These are phyloP conservation scores for Myotis findleyi DNA, from an alignment of 2,797 vertebrate species.

Conservation along the genomic window DNA sequence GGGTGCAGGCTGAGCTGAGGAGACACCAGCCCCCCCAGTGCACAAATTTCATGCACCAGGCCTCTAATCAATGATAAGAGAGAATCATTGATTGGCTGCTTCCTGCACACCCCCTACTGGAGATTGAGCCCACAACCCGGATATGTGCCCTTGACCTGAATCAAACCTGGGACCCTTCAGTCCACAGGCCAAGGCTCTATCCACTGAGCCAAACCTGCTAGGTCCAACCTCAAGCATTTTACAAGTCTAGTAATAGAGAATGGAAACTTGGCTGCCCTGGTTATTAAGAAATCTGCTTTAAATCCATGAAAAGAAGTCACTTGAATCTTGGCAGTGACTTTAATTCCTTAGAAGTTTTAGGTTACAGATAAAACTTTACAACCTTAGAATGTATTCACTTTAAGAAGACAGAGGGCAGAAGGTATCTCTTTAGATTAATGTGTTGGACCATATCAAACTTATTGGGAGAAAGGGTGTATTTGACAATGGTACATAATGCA, in stretches of 20 bases:
- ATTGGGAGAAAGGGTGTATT: background rate
- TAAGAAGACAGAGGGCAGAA: conserved; percentile 37
- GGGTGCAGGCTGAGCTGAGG: too few relatives aligned
- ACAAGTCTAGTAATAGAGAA: background rate
- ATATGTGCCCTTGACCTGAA: too few relatives aligned
- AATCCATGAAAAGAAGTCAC: conserved; percentile 43
- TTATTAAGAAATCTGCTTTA: conserved; percentile 40
- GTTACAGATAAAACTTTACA: conserved; percentile 68
- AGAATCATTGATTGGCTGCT: too few relatives aligned
- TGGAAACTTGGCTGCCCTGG: background rate
- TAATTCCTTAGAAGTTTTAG: conserved; percentile 11
- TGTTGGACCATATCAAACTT: background rate
- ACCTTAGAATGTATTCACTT: background rate
- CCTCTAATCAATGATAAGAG: too few relatives aligned
- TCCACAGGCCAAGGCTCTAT: too few relatives aligned
- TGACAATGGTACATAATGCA: background rate
- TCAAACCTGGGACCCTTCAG: too few relatives aligned
- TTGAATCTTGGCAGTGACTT: conserved; percentile 63
- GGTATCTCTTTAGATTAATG: conserved; percentile 62
- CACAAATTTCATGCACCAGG: too few relatives aligned
- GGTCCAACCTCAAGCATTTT: background rate
- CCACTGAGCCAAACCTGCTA: too few relatives aligned
- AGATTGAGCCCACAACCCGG: too few relatives aligned
- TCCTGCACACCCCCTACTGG: too few relatives aligned
- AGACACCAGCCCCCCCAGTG: too few relatives aligned